A percentile compares a stretch with the other conserved stretches of the same genome.
phyloP scores from a whole-genome alignment of 2,113 vertebrate species.

The Equus quagga region DNA sequence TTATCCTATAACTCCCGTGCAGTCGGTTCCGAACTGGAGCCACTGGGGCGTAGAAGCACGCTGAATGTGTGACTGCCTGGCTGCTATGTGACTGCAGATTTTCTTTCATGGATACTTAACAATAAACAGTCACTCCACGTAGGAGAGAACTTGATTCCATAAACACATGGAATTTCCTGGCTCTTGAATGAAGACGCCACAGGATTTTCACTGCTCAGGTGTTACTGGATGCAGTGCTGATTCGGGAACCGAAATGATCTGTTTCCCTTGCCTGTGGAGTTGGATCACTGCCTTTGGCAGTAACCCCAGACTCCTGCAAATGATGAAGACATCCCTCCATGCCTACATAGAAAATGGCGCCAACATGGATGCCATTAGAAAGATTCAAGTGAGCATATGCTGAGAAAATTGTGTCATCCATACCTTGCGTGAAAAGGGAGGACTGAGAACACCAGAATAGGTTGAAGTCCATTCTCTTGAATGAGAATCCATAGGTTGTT shows the following conservation, averaged over 20 bases:
- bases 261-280: constrained; percentile 84
- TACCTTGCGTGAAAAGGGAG: constrained; percentile 79
- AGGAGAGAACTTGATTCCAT: constrained; percentile 71
- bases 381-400: constrained; percentile 85
- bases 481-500: constrained; percentile 83
- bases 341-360: constrained; percentile 85
- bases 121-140: constrained; percentile 77
- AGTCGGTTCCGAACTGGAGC: constrained; percentile 15
- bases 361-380: constrained; percentile 85
- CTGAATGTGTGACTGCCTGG: background rate
- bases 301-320: constrained; percentile 87
- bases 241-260: constrained; percentile 86
- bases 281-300: constrained; percentile 88
- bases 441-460: constrained; percentile 78
- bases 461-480: constrained; percentile 82
- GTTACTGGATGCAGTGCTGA: constrained; percentile 83
- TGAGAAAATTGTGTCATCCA: constrained; percentile 87
- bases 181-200: constrained; percentile 71
- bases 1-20: constrained; percentile 55
- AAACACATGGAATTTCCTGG: constrained; percentile 79
- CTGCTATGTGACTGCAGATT: constrained; percentile 76
- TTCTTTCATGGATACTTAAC: constrained; percentile 71
- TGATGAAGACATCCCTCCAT: constrained; percentile 87
- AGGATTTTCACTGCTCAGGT: constrained; percentile 89
- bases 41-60: background rate